Percentiles rank a stretch among this genome's conserved stretches.
Evolutionary conservation across 2,797 vertebrate genomes (phyloP).

Genomic region (Setipinna tenuifilis): DNA sequence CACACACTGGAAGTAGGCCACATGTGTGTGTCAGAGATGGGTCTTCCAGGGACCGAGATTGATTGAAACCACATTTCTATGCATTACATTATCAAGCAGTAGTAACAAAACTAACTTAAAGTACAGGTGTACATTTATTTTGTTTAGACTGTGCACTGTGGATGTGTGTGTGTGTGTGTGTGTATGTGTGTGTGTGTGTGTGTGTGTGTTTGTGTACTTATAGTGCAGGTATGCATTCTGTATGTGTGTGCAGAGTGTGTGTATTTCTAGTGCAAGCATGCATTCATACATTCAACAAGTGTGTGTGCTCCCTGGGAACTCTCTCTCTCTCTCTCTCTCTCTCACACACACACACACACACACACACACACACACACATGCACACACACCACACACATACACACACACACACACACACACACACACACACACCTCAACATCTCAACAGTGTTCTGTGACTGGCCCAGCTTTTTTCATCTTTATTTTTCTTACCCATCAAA

Average conservation of each 20-base stretch:
- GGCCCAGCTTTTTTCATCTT: background rate
- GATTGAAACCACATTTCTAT: slow-evolving; percentile 5
- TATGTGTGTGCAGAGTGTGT: background rate
- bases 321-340: too few relatives aligned
- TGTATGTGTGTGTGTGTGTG: slow-evolving; percentile 8
- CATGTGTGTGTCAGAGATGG: slow-evolving; percentile 64
- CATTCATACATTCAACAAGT: background rate
- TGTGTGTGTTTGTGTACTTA: background rate
- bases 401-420: slow-evolving; percentile 3
- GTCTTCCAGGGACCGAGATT: slow-evolving; percentile 13
- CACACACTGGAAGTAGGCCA: slow-evolving; percentile 45
- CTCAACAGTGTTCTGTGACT: background rate
- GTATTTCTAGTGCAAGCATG: background rate
- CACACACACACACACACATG: too few relatives aligned
- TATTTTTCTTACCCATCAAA: background rate
- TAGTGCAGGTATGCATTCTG: background rate
- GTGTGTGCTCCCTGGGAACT: background rate
- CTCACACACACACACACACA: too few relatives aligned
- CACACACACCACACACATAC: too few relatives aligned
- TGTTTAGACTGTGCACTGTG: background rate
- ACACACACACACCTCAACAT: background rate
- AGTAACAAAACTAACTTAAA: background rate
- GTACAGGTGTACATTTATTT: too few relatives aligned
- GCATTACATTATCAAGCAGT: background rate
- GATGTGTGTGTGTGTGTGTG: slow-evolving; percentile 6